Base-by-base conservation (phyloP, 2,888 invertebrate species). In the Drosophila fungiperda region DNA sequence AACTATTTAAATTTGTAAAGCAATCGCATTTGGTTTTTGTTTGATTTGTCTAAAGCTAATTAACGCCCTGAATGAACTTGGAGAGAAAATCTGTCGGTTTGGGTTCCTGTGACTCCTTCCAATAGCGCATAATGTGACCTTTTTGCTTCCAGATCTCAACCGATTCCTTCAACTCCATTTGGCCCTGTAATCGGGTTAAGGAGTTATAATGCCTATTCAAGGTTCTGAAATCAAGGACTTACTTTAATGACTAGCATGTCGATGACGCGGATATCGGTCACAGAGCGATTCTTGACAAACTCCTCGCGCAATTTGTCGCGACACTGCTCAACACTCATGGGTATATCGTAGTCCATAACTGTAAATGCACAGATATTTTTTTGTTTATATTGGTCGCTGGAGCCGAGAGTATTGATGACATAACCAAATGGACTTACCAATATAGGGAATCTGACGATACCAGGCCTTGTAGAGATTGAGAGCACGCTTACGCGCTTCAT, bases 201-300 rank as follows among this genome's bases (percentile, higher is more conserved):
- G 9, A 7, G 33, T 36, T n/a, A 26, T 1, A 38, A n/a, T 9
- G 12, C 11, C 29, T 52, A 1, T 3, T n/a, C 12, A 42, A 45
- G 2, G 8, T 38, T 8, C 11, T 20, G 20, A 4, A 26, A 12
- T 3, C 4, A 2, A 9, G 17, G 8, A 32, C 84, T 91, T 94
- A 98, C 98, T 96, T 98, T 98, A 69, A 98, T 96, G 52, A 99
- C 96, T 68, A 99, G 94, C 95, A 98, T 95, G 93, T 99, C 99
- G 91, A 98, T 97, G 38, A 97, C 95, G 91, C 99, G 95, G 70
- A 99, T 94, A 93, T 99, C 99, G 52, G 95, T 95, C 0, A 98
- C 95, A 93, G 96, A 92, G 90, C 95, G 95, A 92, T 98, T 95
- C 90, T 96, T 96, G 57, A 94, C 62, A 91, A 99, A 99, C 89